Base-by-base conservation (phyloP, 1,140 invertebrate genomes). In the Arctopsyche grandis region DNA sequence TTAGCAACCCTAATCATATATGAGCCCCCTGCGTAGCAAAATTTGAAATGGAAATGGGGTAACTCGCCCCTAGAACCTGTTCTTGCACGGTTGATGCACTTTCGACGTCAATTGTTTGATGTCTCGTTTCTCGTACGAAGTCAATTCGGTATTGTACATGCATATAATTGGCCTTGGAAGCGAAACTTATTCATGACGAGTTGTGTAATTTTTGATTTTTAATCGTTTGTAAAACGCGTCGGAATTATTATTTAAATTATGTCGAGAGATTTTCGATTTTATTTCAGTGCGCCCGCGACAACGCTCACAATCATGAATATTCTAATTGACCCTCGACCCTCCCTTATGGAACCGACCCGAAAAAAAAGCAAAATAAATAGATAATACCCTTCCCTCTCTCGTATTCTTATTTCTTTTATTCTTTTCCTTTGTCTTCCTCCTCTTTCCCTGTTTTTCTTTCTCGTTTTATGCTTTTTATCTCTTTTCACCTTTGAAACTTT, bases 301-400 rank as follows among this genome's bases (percentile, higher is more conserved):
- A 60, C 14, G 43, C 19, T 75, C 77, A 79, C 77, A 71, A 75
- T 76, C 80, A 81, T 81, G 80, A 81, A 81, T 81, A 81, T 81
- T 81, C 77, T 79, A 81, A 81, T 81, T 79, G 77, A 46, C 66
- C 71, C 75, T 70, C 70, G 52, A 75, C 79, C 38, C 66, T 29
- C 44, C 58, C 76, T 60, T 63, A 58, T 60, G 43, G 73, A 58
- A n/a, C 9, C 73, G 71, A 56, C 80, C 74, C 76, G 21, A 75
- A 81, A 81, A 38, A 81, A 79, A 81, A 78, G 75, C 75, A 81
- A 81, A 78, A 81, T 79, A 81, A 77, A 81, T 66, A 66, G 63
- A 46, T 71, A 71, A 71, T 48, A 44, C 69, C 69, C 69, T 46
- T 71, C n/a, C 44, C 12, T 46, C 21, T 71, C 69, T 71, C 69